Percentiles rank a stretch among this genome's conserved stretches.
Evolutionary conservation across 35 echinoderm and acorn worm genomes (phyloP).

Genomic region (Hemicentrotus pulcherrimus): DNA sequence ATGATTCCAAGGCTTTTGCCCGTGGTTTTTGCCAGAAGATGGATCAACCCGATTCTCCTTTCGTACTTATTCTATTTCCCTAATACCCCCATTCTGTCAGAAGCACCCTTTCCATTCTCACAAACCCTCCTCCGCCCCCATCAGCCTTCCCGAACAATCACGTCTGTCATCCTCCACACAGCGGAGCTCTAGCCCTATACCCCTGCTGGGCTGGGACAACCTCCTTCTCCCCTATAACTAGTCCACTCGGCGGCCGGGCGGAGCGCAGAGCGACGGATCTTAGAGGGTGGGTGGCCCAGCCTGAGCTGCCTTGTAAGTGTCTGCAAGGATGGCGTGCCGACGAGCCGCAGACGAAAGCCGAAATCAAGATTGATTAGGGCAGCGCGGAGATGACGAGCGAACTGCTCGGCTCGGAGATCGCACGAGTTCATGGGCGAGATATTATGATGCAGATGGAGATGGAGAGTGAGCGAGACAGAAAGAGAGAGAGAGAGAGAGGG

Average conservation of each 20-base stretch:
- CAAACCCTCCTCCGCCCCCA: background rate
- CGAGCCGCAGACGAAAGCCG: background rate
- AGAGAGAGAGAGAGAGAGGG: background rate
- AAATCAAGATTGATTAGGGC: conserved; percentile 2
- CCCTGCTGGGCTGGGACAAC: background rate
- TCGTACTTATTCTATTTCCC: background rate
- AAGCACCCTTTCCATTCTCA: background rate
- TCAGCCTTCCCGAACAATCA: background rate
- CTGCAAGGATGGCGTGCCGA: background rate
- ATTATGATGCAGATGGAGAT: background rate
- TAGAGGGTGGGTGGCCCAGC: background rate
- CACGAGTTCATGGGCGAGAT: background rate
- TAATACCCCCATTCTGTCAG: background rate
- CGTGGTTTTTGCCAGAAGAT: too few species aligned
- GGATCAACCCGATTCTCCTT: background rate
- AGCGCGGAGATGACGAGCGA: background rate
- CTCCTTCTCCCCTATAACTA: background rate
- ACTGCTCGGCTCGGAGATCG: background rate
- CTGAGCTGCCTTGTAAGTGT: background rate
- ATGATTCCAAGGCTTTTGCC: too few species aligned
- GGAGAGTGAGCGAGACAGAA: background rate
- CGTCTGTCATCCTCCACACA: background rate
- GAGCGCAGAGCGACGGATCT: background rate
- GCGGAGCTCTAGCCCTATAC: background rate
- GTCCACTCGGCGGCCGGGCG: background rate